Evolutionary conservation across 2,888 invertebrate species (phyloP), one percentile per base, ranked within the genome.

Genomic region (Oscheius sp.): DNA sequence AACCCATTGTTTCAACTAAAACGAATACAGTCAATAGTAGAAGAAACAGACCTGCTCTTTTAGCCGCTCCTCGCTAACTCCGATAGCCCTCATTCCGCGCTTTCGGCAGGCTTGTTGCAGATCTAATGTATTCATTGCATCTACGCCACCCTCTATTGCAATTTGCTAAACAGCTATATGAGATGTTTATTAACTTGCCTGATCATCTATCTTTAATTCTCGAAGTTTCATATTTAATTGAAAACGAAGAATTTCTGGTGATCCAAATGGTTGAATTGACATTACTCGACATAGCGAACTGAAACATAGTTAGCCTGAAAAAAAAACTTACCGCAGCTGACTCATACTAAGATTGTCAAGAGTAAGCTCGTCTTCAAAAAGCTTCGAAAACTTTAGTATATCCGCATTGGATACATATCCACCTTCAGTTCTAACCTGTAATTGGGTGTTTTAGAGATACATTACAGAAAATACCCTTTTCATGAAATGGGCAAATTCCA

Each of bases 1-100:
- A 57, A 98, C 89, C 98, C 98, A 98, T 87, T 96, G 95, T 45
- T 90, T 89, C 34, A 99, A 88, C 81, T 82, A 65, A 57, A n/a
- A n/a, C n/a, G n/a, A n/a, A n/a, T n/a, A n/a, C 77, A 48, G 1
- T 6, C 8, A 25, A 17, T 4, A n/a, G 25, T n/a, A 15, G n/a
- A 29, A 25, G 12, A 4, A 27, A 12, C 2, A 52, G 27, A 83
- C 82, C 76, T 98, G 97, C 31, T 91, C 91, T 45, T 91, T 90
- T 66, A 99, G 90, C 52, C 92, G 90, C 69, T 92, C 92, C 83
- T 95, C 94, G 0, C 95, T 92, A 72, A 98, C 90, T 74, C 98
- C 98, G 84, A 96, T 92, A 0, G 97, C 95, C 77, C 97, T 90
- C 98, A 99, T 99, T 3, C 96, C 98, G 72, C 98, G 90, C 0